phyloP scores from a whole-genome alignment of 2,797 vertebrate genomes.

The Echiichthys vipera region DNA sequence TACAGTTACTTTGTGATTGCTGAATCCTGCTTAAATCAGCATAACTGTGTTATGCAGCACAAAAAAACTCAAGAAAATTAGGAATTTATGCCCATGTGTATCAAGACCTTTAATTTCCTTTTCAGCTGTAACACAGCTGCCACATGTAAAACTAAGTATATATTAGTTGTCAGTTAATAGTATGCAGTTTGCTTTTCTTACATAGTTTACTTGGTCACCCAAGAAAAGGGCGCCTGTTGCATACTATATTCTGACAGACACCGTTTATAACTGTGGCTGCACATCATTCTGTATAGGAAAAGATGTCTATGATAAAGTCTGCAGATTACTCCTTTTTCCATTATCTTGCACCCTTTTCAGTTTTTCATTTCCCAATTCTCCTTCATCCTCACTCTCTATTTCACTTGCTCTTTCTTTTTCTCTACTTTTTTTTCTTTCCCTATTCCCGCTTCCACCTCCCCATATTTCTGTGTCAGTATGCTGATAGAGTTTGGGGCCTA shows the following conservation, averaged over 20 bases:
- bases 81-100: background rate
- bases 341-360: slow-evolving; percentile 65
- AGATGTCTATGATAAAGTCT: slow-evolving; percentile 69
- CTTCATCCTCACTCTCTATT: slow-evolving; percentile 61
- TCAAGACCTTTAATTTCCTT: slow-evolving; percentile 7
- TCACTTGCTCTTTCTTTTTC: slow-evolving; percentile 28
- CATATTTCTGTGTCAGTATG: slow-evolving; percentile 70
- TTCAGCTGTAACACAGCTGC: slow-evolving; percentile 35
- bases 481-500: slow-evolving; percentile 75
- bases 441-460: slow-evolving; percentile 21
- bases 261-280: slow-evolving; percentile 40
- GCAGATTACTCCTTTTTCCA: slow-evolving; percentile 69
- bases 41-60: slow-evolving; percentile 7
- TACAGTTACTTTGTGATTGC: slow-evolving; percentile 17
- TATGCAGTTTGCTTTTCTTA: slow-evolving; percentile 8
- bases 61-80: background rate
- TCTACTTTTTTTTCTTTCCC: background rate
- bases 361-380: slow-evolving; percentile 64
- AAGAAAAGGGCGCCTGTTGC: slow-evolving; percentile 31
- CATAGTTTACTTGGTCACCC: slow-evolving; percentile 9
- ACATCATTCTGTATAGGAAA: slow-evolving; percentile 61
- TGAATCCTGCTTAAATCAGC: slow-evolving; percentile 41
- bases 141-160: slow-evolving; percentile 28
- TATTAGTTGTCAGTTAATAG: slow-evolving; percentile 39
- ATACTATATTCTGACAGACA: slow-evolving; percentile 21